Evolutionary conservation across 2,113 vertebrate genomes (phyloP).

Genomic region (Pao palembangensis): DNA sequence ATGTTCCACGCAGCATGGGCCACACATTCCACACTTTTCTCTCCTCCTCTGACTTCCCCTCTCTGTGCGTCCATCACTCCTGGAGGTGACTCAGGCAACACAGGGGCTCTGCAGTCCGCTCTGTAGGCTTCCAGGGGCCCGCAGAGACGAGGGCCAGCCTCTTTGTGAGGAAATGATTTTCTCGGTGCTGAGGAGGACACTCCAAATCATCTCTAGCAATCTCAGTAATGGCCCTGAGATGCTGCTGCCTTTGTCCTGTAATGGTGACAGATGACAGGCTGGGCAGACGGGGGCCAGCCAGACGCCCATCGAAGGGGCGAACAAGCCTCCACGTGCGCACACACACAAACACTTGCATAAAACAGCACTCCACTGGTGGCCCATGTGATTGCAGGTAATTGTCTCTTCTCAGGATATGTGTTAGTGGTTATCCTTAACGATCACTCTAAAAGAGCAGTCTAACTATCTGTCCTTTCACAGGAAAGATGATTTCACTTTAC

Average conservation of each 20-base stretch:
- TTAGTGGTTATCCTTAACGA: slow-evolving; percentile 71
- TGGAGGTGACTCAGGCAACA: slow-evolving; percentile 17
- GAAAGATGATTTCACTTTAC: slow-evolving; percentile 70
- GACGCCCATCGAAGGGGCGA: slow-evolving; percentile 46
- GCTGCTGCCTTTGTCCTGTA: slow-evolving; percentile 76
- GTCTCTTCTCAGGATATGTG: slow-evolving; percentile 70
- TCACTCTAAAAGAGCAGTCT: slow-evolving; percentile 60
- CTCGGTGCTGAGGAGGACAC: slow-evolving; percentile 77
- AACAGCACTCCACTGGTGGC: slow-evolving; percentile 58
- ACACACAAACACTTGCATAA: slow-evolving; percentile 71
- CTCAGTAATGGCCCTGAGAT: slow-evolving; percentile 81
- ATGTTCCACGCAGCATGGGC: neutral
- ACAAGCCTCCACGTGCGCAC: slow-evolving; percentile 41
- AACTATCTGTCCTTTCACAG: slow-evolving; percentile 66
- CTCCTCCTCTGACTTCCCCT: slow-evolving; percentile 34
- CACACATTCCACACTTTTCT: slow-evolving; percentile 20
- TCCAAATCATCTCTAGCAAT: slow-evolving; percentile 81
- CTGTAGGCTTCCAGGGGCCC: slow-evolving; percentile 47
- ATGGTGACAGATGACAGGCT: slow-evolving; percentile 77
- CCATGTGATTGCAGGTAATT: slow-evolving; percentile 75
- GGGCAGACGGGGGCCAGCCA: slow-evolving; percentile 66
- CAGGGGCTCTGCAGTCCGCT: slow-evolving; percentile 43
- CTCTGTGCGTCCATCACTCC: slow-evolving; percentile 32
- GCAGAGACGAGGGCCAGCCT: slow-evolving; percentile 49
- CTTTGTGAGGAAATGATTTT: slow-evolving; percentile 76